A percentile compares a stretch with the other conserved stretches of the same genome.
phyloP scores from a whole-genome alignment of 2,888 invertebrate genomes.

The Ceratothoa steindachneri region DNA sequence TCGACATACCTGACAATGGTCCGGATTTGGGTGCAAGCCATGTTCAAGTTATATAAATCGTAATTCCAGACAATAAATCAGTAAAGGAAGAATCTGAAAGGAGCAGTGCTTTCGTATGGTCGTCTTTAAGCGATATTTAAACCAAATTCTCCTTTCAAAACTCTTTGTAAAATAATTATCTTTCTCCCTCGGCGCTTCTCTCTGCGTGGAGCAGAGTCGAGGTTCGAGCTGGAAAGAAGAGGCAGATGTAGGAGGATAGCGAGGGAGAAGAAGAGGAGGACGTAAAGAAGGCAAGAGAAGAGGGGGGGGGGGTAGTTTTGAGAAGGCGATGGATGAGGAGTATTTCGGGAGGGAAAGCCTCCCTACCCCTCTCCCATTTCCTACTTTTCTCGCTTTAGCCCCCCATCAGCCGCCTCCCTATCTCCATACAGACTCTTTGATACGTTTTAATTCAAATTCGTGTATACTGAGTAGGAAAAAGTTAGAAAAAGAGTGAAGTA shows the following conservation, averaged over 20 bases:
- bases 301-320: not conserved
- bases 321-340: not conserved
- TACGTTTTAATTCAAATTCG: not conserved
- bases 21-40: no score
- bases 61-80: no score
- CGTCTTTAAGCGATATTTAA: conserved; percentile 13
- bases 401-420: not conserved
- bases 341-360: not conserved
- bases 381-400: not conserved
- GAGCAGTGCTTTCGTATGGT: not conserved
- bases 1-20: no score
- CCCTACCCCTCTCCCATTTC: not conserved
- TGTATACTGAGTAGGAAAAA: not conserved
- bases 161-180: conserved; percentile 15
- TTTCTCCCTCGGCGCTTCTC: conserved; percentile 12
- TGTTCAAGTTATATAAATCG: no score
- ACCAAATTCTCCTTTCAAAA: conserved; percentile 7
- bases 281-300: not conserved
- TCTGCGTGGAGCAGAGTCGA: not conserved
- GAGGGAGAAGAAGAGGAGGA: not conserved
- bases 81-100: not conserved
- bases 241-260: not conserved
- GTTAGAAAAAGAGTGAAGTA: not conserved
- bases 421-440: not conserved
- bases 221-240: not conserved